Evolutionary conservation across 2,888 invertebrate species (phyloP).

Genomic region (Phengaris arion): DNA sequence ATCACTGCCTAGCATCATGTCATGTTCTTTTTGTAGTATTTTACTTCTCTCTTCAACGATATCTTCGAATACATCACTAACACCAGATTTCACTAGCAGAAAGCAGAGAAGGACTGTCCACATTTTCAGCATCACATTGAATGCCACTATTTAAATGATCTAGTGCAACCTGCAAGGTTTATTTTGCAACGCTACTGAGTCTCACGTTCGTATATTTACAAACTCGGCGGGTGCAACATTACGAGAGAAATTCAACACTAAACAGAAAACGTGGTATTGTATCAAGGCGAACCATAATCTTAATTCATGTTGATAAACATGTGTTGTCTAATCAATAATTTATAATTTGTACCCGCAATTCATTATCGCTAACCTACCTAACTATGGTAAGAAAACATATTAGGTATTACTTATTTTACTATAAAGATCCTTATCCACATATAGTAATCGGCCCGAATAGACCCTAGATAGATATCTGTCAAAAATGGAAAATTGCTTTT

Average conservation of each 20-base stretch:
- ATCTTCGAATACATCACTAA: constrained; percentile 39
- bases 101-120: constrained; percentile 42
- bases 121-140: constrained; percentile 41
- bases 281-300: constrained; percentile 5
- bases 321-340: constrained; percentile 1
- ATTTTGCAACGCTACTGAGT: constrained; percentile 31
- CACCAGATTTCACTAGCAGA: constrained; percentile 29
- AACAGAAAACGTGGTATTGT: neutral
- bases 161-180: constrained; percentile 38
- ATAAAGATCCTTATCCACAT: neutral
- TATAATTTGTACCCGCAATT: neutral
- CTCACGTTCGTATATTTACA: constrained; percentile 22
- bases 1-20: constrained; percentile 74
- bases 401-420: neutral
- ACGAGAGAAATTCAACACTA: constrained; percentile 10
- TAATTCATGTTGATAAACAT: neutral
- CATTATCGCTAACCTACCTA: neutral
- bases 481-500: too few relatives aligned
- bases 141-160: constrained; percentile 35
- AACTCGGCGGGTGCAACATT: constrained; percentile 7
- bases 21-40: constrained; percentile 71
- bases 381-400: neutral
- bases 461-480: neutral
- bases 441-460: neutral
- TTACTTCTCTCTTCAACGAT: constrained; percentile 55